Evolutionary conservation across 2,888 invertebrate genomes (phyloP).

Genomic region (Diploptera punctata): DNA sequence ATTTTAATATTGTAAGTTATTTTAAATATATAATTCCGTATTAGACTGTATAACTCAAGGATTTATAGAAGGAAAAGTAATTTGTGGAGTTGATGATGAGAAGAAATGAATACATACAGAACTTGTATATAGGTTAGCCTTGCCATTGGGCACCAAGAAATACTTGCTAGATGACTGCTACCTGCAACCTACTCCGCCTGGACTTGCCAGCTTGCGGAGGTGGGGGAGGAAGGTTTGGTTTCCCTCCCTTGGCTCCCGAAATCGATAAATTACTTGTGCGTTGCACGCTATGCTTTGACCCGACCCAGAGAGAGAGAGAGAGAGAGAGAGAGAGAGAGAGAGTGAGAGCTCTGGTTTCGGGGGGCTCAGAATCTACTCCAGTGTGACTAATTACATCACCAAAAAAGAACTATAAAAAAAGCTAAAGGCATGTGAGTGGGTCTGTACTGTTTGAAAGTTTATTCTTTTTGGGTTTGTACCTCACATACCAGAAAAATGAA

Average conservation of each 20-base stretch:
- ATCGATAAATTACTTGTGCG: slow-evolving; percentile 30
- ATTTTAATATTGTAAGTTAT: too few relatives aligned
- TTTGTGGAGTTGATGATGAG: not conserved
- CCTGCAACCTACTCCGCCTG: not conserved
- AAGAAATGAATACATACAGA: not conserved
- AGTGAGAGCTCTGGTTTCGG: slow-evolving; percentile 15
- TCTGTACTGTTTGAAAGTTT: too few relatives aligned
- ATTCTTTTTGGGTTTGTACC: too few relatives aligned
- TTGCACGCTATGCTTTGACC: slow-evolving; percentile 22
- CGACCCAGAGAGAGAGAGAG: slow-evolving; percentile 8
- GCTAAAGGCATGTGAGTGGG: too few relatives aligned
- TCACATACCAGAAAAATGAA: too few relatives aligned
- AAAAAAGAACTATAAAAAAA: not conserved
- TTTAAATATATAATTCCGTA: too few relatives aligned
- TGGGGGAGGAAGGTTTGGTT: slow-evolving; percentile 20
- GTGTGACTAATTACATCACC: slow-evolving; percentile 24
- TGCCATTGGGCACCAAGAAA: slow-evolving; percentile 7
- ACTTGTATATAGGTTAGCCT: slow-evolving; percentile 1
- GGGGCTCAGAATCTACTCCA: not conserved
- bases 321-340: too few relatives aligned
- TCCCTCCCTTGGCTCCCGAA: slow-evolving; percentile 23
- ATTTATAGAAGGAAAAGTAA: too few relatives aligned
- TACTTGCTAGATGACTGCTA: slow-evolving; percentile 2
- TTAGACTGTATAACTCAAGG: too few relatives aligned
- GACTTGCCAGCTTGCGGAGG: not conserved